Evolutionary conservation across 2,888 invertebrate genomes (phyloP), one percentile per base, ranked within the genome.

Genomic region (Megastigmus dorsalis): DNA sequence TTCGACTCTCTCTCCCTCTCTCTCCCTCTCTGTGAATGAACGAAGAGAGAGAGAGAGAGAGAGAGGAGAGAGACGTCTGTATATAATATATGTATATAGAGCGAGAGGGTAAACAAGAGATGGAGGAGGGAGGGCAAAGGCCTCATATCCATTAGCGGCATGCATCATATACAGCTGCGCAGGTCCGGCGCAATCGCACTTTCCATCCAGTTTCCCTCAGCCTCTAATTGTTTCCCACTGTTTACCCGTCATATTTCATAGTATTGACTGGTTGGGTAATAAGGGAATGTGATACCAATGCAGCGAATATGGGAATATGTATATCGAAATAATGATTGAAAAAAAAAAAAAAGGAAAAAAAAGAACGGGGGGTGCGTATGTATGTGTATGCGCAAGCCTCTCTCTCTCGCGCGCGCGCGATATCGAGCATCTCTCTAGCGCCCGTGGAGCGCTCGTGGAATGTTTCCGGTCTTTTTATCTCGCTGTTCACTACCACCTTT

Each of bases 131-230:
- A 43, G 75, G 74, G 76, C 65, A 67, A 76, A 67, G 74, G 79
- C 78, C 80, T 80, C 80, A 80, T 81, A 80, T 81, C 80, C 81
- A 81, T 81, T 80, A 81, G 79, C 77, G 73, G 74, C 78, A 76
- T 80, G 79, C 79, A 80, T 81, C 80, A 76, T 80, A 78, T 70
- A 76, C 62, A 67, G 54, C 59, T n/a, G 48, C 45, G 48, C 45
- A 69, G 55, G 52, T 66, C 41, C 66, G 43, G 69, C 36, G 74
- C 75, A 72, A 75, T 75, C 72, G 75, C 75, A 75, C 75, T 74
- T 74, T 74, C 74, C 74, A 68, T n/a, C 26, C 62, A 38, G 69
- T 54, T 62, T 45, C 62, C 41, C 43, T n/a, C n/a, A 59, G 50
- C 57, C 65, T 71, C 75, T 71, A 75, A 75, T 75, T 72, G 75